Conservation (phyloP, 2,888 invertebrate species). For the Pedicia rivosa region DNA sequence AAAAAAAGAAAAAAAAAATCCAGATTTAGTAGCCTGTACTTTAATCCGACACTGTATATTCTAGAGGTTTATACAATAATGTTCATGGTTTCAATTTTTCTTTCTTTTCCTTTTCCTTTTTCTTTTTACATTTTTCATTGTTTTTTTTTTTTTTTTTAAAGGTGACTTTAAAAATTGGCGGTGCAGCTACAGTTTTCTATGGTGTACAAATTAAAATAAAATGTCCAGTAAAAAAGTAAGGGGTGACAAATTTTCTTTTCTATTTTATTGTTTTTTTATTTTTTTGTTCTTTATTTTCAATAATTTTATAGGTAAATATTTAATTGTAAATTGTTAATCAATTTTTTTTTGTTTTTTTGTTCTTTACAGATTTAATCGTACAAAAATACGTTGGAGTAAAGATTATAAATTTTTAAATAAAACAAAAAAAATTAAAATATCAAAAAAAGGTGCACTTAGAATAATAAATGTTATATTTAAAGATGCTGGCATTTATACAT, state of each 20-base stretch:
- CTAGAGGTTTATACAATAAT: no score
- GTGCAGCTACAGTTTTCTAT: slow-evolving; percentile 75
- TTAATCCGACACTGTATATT: no score
- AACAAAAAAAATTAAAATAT: slow-evolving; percentile 71
- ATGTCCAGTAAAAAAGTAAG: slow-evolving; percentile 67
- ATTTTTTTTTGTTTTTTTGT: not conserved
- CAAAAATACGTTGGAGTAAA: slow-evolving; percentile 80
- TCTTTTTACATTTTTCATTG: no score
- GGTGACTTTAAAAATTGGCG: slow-evolving; percentile 76
- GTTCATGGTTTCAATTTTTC: no score
- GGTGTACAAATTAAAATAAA: slow-evolving; percentile 88
- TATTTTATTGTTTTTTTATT: no score
- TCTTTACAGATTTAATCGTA: slow-evolving; percentile 41
- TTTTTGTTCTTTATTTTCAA: no score
- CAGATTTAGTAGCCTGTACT: no score
- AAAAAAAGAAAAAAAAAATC: no score
- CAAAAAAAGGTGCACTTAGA: slow-evolving; percentile 78
- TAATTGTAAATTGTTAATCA: not conserved
- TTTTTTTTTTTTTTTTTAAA: slow-evolving; percentile 18
- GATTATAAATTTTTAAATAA: slow-evolving; percentile 63
- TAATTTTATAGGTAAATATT: slow-evolving; percentile 34
- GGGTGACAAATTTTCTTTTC: no score
- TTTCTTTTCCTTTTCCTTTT: no score
- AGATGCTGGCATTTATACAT: slow-evolving; percentile 75
- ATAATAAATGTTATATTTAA: slow-evolving; percentile 65